phyloP scores from a whole-genome alignment of 2,113 vertebrate species.

The Proteles cristata region DNA sequence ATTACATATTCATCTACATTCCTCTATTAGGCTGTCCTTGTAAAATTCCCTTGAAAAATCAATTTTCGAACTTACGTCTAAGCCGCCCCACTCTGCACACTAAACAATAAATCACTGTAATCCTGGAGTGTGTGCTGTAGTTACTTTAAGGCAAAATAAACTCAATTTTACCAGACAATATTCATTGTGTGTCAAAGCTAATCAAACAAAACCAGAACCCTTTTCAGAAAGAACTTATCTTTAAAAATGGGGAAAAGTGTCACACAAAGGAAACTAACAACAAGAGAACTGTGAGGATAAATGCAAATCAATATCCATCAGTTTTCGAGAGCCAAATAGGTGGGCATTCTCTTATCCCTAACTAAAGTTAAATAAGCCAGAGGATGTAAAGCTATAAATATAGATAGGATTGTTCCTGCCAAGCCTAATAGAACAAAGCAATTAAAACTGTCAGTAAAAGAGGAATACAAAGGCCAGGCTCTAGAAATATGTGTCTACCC shows the following conservation, averaged over 20 bases:
- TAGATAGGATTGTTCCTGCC: not conserved
- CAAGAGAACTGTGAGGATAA: not conserved
- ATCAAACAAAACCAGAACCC: conserved; percentile 28
- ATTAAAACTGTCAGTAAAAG: not conserved
- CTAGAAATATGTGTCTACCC: not conserved
- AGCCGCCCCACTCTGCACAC: not conserved
- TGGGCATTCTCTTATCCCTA: not conserved
- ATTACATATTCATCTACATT: not conserved
- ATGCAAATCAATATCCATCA: not conserved
- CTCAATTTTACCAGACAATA: conserved; percentile 51
- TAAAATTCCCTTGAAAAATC: conserved; percentile 35
- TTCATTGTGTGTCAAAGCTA: not conserved
- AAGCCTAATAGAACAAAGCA: not conserved
- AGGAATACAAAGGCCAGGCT: not conserved
- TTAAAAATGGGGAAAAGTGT: not conserved
- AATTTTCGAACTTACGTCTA: conserved; percentile 18
- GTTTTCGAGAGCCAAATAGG: not conserved
- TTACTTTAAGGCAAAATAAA: conserved; percentile 13
- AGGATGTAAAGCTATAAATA: not conserved
- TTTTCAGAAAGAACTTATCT: conserved; percentile 1
- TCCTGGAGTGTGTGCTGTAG: not conserved
- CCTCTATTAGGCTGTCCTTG: not conserved
- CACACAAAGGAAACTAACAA: not conserved
- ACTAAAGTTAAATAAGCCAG: not conserved
- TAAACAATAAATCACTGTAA: not conserved